Conservation (phyloP, 2,888 invertebrate species). For the Globia sparganii region DNA sequence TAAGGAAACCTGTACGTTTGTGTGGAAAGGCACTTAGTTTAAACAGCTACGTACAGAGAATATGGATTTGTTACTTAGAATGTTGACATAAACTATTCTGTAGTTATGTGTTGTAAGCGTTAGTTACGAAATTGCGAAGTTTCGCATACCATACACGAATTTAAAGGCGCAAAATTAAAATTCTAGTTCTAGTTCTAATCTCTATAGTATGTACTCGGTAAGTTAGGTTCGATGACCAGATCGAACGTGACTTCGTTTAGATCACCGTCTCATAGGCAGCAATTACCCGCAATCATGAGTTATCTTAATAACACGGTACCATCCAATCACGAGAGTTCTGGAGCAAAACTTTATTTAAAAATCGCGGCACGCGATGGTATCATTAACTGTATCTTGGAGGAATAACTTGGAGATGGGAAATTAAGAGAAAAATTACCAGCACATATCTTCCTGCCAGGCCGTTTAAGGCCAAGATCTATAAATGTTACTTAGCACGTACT, state of each 20-base stretch:
- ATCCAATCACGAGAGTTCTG: slow-evolving; percentile 43
- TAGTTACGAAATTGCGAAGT: slow-evolving; percentile 24
- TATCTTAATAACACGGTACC: slow-evolving; percentile 56
- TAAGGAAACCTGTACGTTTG: slow-evolving; percentile 24
- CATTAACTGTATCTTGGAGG: slow-evolving; percentile 36
- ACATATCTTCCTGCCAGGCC: slow-evolving; percentile 9
- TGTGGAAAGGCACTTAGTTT: slow-evolving; percentile 44
- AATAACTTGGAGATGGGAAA: slow-evolving; percentile 12
- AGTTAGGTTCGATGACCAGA: slow-evolving; percentile 55
- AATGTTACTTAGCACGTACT: too few relatives aligned
- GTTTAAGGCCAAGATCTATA: slow-evolving; percentile 1
- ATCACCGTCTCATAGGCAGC: slow-evolving; percentile 34
- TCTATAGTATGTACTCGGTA: slow-evolving; percentile 8
- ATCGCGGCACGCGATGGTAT: slow-evolving; percentile 51
- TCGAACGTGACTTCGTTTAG: slow-evolving; percentile 59
- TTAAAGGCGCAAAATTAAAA: background rate
- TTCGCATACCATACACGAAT: slow-evolving; percentile 1
- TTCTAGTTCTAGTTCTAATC: background rate
- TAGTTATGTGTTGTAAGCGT: background rate
- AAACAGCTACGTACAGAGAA: slow-evolving; percentile 34
- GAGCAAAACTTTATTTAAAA: slow-evolving; percentile 45
- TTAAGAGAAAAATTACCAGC: slow-evolving; percentile 7
- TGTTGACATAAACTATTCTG: slow-evolving; percentile 35
- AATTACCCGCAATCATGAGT: slow-evolving; percentile 59
- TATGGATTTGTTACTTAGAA: slow-evolving; percentile 39